Percentiles rank a stretch among this genome's conserved stretches.
These are phyloP conservation scores for Oncorhynchus keta DNA, from an alignment of 2,113 vertebrate species.

Conservation along the genomic window DNA sequence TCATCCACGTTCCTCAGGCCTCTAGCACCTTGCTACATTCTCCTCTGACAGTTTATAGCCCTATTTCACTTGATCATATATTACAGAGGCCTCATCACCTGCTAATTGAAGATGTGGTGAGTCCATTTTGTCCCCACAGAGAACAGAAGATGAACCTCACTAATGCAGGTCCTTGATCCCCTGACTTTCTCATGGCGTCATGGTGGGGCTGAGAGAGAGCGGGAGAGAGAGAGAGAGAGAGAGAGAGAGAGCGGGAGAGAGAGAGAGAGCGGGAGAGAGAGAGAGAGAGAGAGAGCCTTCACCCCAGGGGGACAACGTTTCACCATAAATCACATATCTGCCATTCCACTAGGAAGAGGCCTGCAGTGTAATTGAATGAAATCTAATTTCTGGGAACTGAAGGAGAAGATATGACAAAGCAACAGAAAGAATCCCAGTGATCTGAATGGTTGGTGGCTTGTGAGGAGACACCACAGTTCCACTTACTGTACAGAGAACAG, in stretches of 20 bases:
- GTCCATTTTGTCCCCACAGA: slow-evolving; percentile 9
- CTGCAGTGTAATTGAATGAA: slow-evolving; percentile 44
- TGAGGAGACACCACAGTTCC: background rate
- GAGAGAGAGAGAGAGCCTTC: background rate
- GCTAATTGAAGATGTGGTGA: slow-evolving; percentile 28
- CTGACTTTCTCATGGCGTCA: too few relatives aligned
- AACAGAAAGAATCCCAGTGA: background rate
- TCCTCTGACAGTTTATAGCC: background rate
- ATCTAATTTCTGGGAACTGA: slow-evolving; percentile 39
- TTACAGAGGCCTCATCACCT: slow-evolving; percentile 2
- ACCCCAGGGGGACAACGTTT: background rate
- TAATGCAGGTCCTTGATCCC: too few relatives aligned
- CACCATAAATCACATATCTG: slow-evolving; percentile 44
- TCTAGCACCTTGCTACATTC: background rate
- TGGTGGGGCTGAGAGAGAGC: too few relatives aligned
- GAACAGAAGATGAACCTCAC: too few relatives aligned
- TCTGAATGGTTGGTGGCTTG: too few relatives aligned
- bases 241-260: background rate
- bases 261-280: background rate
- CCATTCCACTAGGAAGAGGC: slow-evolving; percentile 33
- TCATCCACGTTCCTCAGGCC: background rate
- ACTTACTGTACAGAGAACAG: slow-evolving; percentile 16
- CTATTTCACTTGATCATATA: background rate
- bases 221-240: background rate
- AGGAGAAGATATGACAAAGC: background rate